Evolutionary conservation across 2,888 invertebrate genomes (phyloP).

Genomic region (Panopea generosa): DNA sequence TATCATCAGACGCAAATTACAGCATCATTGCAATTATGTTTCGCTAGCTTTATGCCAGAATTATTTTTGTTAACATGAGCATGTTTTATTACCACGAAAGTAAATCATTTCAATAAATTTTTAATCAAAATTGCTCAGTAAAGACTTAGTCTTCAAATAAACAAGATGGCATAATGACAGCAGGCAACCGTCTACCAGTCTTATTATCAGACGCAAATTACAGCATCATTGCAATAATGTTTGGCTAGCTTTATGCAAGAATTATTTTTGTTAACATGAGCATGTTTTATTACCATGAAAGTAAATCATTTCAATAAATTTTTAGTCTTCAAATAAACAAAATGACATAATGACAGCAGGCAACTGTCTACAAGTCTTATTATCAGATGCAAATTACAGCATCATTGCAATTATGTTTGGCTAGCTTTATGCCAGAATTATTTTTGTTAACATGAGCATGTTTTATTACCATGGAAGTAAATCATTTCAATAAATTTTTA

Average conservation of each 20-base stretch:
- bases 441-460: no score
- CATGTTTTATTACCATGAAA: no score
- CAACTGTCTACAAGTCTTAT: not conserved
- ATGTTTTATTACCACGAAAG: no score
- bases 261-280: no score
- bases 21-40: not conserved
- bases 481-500: not conserved
- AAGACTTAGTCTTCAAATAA: constrained; percentile 17
- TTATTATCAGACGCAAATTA: constrained; percentile 36
- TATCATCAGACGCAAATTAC: not conserved
- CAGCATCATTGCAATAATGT: not conserved
- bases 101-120: no score
- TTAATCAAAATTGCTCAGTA: constrained; percentile 14
- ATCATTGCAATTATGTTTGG: not conserved
- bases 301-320: constrained; percentile 18
- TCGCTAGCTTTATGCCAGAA: no score
- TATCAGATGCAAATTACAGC: not conserved
- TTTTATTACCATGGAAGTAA: no score
- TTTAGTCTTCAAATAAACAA: constrained; percentile 23
- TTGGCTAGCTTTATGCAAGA: no score
- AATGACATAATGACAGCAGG: constrained; percentile 7
- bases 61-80: no score
- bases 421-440: no score
- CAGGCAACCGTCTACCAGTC: constrained; percentile 59
- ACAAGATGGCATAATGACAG: constrained; percentile 40